Percentiles rank a stretch among this genome's conserved stretches.
phyloP scores from a whole-genome alignment of 2,888 invertebrate genomes.

The Nymphalis urticae region DNA sequence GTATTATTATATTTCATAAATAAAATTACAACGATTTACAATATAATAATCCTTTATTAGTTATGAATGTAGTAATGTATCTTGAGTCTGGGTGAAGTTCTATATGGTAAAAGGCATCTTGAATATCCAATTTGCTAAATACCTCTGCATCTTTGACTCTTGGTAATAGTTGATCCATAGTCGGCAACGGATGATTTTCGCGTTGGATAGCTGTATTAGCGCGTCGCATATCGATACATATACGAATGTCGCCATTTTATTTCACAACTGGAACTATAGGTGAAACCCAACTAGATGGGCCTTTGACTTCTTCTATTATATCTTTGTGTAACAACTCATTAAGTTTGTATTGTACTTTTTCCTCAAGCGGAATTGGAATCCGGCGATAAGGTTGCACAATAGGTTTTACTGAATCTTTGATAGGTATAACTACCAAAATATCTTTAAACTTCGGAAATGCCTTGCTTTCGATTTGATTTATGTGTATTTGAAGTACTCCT shows the following conservation, averaged over 20 bases:
- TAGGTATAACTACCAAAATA: no score
- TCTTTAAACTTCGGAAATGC: no score
- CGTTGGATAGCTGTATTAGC: background rate
- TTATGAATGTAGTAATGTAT: background rate
- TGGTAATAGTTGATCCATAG: background rate
- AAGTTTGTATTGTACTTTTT: no score
- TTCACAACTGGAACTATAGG: constrained; percentile 40
- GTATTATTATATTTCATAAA: no score
- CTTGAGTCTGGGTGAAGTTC: background rate
- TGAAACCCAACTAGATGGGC: constrained; percentile 38
- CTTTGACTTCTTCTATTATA: constrained; percentile 38
- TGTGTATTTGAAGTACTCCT: no score
- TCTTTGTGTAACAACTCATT: constrained; percentile 30
- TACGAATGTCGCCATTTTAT: no score
- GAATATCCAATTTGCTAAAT: background rate
- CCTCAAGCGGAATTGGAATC: no score
- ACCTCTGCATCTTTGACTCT: background rate
- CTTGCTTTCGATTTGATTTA: no score
- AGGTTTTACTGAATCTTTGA: no score
- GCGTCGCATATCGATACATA: background rate
- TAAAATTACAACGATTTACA: no score
- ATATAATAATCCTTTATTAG: background rate
- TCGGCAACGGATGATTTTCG: background rate
- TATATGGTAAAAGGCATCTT: background rate
- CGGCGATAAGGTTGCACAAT: no score